These are phyloP conservation scores for Branchinecta sandiegonensis DNA, from an alignment of 2,888 invertebrate species.

Conservation along the genomic window DNA sequence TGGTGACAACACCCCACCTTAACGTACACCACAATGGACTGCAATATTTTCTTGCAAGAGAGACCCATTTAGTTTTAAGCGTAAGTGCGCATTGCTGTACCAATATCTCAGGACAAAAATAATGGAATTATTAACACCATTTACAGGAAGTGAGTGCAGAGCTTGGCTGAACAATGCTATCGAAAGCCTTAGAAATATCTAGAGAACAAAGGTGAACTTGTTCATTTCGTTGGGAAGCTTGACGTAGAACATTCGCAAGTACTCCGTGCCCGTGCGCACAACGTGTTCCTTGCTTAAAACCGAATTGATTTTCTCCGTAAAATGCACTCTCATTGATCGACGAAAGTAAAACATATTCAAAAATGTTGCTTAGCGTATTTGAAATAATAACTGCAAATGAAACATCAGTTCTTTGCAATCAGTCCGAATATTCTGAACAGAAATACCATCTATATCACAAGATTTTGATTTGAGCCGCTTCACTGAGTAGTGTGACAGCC, in stretches of 20 bases:
- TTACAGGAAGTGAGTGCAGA: not conserved
- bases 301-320: conserved; percentile 1
- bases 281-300: not conserved
- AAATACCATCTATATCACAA: not conserved
- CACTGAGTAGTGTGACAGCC: conserved; percentile 1
- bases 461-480: conserved; percentile 11
- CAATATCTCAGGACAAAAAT: conserved; percentile 14
- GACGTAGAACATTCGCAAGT: conserved; percentile 4
- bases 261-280: not conserved
- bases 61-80: too few relatives aligned
- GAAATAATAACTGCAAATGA: too few relatives aligned
- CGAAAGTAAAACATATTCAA: not conserved
- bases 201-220: conserved; percentile 5
- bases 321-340: conserved; percentile 4
- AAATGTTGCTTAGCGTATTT: too few relatives aligned
- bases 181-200: conserved; percentile 7
- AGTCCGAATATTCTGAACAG: not conserved
- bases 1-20: too few relatives aligned
- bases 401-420: too few relatives aligned
- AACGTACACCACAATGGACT: too few relatives aligned
- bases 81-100: too few relatives aligned
- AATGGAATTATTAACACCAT: not conserved
- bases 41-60: too few relatives aligned
- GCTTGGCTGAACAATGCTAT: conserved; percentile 14
- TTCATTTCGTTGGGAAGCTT: conserved; percentile 7